Conservation (phyloP, 35 echinoderm and acorn worm genomes). For the Patiria miniata region DNA sequence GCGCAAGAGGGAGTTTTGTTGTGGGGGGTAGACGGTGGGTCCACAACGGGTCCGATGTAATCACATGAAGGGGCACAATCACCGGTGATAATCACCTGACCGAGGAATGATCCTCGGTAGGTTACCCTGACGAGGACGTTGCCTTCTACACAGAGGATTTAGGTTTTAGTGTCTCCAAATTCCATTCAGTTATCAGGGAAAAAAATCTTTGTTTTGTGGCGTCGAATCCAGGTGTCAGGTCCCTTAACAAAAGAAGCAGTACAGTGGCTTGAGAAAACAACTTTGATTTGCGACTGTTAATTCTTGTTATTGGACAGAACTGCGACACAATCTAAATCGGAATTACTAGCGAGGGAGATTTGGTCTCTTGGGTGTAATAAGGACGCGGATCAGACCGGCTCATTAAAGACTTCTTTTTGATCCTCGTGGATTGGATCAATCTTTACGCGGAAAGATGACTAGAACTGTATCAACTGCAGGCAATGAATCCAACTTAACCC, state of each 20-base stretch:
- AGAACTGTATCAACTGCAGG: no score
- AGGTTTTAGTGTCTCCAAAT: no score
- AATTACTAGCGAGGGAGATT: not conserved
- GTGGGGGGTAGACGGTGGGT: not conserved
- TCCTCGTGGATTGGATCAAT: no score
- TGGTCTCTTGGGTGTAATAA: no score
- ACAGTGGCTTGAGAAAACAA: constrained; percentile 15
- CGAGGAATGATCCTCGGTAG: not conserved
- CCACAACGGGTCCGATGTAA: constrained; percentile 14
- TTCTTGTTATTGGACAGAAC: not conserved
- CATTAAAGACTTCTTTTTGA: no score
- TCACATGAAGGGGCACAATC: constrained; percentile 7
- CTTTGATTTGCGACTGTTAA: constrained; percentile 24
- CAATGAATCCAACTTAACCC: no score
- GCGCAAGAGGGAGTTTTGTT: constrained; percentile 1
- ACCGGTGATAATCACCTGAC: constrained; percentile 19
- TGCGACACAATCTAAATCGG: constrained; percentile 5
- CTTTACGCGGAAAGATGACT: no score
- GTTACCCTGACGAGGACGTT: not conserved
- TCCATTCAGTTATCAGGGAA: no score
- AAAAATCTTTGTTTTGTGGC: not conserved
- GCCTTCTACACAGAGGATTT: not conserved
- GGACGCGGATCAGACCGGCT: no score
- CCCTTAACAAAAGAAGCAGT: not conserved
- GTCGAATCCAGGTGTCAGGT: constrained; percentile 1